Conservation (phyloP, 2,888 invertebrate genomes). For the Agapostemon virescens region DNA sequence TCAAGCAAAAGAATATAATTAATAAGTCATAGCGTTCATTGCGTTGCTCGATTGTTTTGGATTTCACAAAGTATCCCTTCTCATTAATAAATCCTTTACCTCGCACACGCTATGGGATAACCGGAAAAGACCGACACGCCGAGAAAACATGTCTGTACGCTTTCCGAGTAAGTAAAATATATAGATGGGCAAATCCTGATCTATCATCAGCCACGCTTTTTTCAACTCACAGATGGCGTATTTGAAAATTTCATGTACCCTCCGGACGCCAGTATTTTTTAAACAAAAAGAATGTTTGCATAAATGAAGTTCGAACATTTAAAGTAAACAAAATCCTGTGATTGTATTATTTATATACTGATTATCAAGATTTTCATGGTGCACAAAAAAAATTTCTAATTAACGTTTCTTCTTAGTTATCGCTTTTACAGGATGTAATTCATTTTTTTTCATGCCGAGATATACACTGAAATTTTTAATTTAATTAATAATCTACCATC, state of each 20-base stretch:
- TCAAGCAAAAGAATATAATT: slow-evolving; percentile 14
- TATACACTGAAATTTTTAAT: too few species aligned
- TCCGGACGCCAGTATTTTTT: too few species aligned
- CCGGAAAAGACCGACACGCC: slow-evolving; percentile 71
- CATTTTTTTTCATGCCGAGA: too few species aligned
- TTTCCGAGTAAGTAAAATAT: slow-evolving; percentile 2
- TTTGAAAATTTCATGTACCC: background rate
- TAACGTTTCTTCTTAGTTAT: too few species aligned
- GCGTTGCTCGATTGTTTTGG: slow-evolving; percentile 66
- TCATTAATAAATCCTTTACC: slow-evolving; percentile 69
- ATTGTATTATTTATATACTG: too few species aligned
- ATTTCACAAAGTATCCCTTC: slow-evolving; percentile 60
- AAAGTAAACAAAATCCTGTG: too few species aligned
- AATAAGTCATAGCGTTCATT: slow-evolving; percentile 11
- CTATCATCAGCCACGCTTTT: background rate
- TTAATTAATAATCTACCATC: too few species aligned
- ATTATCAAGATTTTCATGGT: too few species aligned
- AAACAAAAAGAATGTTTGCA: too few species aligned
- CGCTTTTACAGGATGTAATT: too few species aligned
- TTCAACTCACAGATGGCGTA: slow-evolving; percentile 7
- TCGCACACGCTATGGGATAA: slow-evolving; percentile 71
- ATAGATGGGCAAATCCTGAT: slow-evolving; percentile 32
- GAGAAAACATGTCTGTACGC: slow-evolving; percentile 33
- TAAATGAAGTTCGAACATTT: too few species aligned
- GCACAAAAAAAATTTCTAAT: too few species aligned